phyloP scores from a whole-genome alignment of 2,888 invertebrate genomes.

The Steinernema scapterisci region DNA sequence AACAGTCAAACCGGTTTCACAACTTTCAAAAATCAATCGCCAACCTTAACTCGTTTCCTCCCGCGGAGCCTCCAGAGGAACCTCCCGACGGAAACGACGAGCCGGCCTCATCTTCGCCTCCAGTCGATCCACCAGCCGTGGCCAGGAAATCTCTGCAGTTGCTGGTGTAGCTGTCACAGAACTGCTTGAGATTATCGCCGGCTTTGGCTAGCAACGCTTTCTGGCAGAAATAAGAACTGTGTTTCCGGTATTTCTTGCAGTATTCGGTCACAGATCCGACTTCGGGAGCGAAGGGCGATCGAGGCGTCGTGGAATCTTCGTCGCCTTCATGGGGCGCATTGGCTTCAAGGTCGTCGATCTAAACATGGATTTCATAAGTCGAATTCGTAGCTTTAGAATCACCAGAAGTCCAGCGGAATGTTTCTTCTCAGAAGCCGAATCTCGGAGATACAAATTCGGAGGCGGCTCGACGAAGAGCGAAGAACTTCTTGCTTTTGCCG shows the following conservation, averaged over 20 bases:
- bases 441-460: background rate
- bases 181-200: background rate
- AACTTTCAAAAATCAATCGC: background rate
- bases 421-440: background rate
- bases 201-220: background rate
- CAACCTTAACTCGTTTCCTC: background rate
- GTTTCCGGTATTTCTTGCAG: constrained; percentile 23
- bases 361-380: background rate
- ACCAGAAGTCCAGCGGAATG: constrained; percentile 4
- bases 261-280: background rate
- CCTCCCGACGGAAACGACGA: too few species aligned
- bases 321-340: background rate
- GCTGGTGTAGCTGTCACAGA: constrained; percentile 15
- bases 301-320: background rate
- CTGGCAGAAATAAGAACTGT: constrained; percentile 26
- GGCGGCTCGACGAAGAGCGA: constrained; percentile 1
- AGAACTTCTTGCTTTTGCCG: background rate
- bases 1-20: background rate
- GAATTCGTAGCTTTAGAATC: background rate
- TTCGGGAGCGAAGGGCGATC: background rate
- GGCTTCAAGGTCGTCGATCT: constrained; percentile 21
- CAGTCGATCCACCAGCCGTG: background rate
- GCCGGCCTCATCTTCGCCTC: background rate
- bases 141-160: constrained; percentile 10
- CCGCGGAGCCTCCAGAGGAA: too few species aligned